A percentile compares a stretch with the other conserved stretches of the same genome.
Conservation (phyloP, 2,888 invertebrate genomes). For the Eupithecia subfuscata region DNA sequence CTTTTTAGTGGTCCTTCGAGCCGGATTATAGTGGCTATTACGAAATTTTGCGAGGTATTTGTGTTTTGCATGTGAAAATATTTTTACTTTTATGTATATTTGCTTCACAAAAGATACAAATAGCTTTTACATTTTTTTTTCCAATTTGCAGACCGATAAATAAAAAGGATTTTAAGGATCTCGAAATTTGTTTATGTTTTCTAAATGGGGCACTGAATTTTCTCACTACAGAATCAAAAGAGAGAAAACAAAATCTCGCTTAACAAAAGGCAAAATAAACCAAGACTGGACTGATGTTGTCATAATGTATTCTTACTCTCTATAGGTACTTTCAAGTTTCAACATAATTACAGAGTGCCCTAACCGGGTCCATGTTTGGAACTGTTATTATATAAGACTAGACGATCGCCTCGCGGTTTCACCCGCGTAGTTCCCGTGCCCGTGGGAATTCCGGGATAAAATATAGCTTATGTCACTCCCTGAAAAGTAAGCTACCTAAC, state of each 20-base stretch:
- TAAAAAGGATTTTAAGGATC: not conserved
- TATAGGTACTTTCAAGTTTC: no score
- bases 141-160: not conserved
- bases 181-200: not conserved
- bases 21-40: not conserved
- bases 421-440: no score
- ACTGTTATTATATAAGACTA: no score
- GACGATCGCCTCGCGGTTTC: no score
- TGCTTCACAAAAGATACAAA: not conserved
- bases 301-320: not conserved
- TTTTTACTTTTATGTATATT: not conserved
- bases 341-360: no score
- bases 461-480: no score
- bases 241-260: not conserved
- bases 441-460: no score
- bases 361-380: no score
- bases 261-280: not conserved
- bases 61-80: not conserved
- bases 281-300: not conserved
- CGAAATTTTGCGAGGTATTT: not conserved
- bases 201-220: not conserved
- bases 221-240: not conserved
- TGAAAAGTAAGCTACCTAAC: no score
- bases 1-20: slow-evolving; percentile 11
- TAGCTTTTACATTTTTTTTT: not conserved